Base-by-base conservation (phyloP, 2,113 vertebrate species). In the Pagrus major region DNA sequence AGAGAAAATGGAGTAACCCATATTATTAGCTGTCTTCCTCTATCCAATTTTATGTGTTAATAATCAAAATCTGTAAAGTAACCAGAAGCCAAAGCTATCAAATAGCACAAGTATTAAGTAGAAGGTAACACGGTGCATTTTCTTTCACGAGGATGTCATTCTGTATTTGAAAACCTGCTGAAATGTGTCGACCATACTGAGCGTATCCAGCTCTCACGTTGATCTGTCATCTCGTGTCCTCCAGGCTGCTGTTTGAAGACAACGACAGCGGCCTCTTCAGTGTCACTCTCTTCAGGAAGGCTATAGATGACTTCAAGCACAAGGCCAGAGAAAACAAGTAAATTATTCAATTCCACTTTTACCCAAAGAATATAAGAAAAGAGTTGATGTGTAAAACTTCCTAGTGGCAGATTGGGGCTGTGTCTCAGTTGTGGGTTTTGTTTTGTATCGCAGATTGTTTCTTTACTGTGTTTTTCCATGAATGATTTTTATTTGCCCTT, bases 271-370 rank as follows among this genome's bases (percentile, higher is more conserved):
- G 98, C 46, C 95, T 99, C 78, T 99, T 97, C 92, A 99, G 96
- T 0, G 96, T 99, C 78, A 99, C 98, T 5, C 96, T 99, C 87
- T 99, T 99, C 95, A 96, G 96, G 90, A 99, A 99, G 94, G 97
- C 97, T 18, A 93, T 98, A 7, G 98, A 99, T 74, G 97, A 99
- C 94, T 99, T 99, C 95, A 96, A 96, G 88, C 97, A 97, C 93
- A 97, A 99, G 95, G 98, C 97, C 92, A 96, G 97, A 87, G 97
- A 99, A 93, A 97, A 96, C 91, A 99, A 98, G 98, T 99, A 96
- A 95, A 93, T 65, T 2, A 1, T 0, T 77, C 29, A 0, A 9
- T 31, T 68, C 65, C 9, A 21, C 4, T 58, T 67, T 10, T n/a
- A 29, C 15, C 31, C n/a, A 2, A 46, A 16, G 9, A 58, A 29